phyloP scores from a whole-genome alignment of 1,140 invertebrate species.

The Trypoxylus dichotomus region DNA sequence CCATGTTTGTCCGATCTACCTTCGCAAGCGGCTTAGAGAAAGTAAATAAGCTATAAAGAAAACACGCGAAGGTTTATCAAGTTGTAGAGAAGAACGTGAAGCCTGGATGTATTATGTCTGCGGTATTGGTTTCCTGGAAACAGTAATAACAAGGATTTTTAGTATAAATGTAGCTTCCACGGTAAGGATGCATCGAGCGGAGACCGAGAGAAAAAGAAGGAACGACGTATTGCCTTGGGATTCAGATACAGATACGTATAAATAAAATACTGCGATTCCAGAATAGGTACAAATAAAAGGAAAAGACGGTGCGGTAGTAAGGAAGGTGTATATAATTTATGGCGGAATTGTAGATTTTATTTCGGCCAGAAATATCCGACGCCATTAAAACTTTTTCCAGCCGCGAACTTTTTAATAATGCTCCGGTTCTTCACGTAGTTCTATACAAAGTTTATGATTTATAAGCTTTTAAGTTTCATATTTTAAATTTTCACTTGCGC shows the following conservation, averaged over 20 bases:
- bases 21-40: not conserved
- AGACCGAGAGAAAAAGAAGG: not conserved
- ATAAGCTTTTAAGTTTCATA: not conserved
- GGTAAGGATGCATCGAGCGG: not conserved
- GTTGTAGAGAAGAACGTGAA: not conserved
- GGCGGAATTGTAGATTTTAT: slow-evolving; percentile 3
- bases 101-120: not conserved
- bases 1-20: not conserved
- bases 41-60: slow-evolving; percentile 7
- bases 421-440: not conserved
- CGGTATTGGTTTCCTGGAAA: not conserved
- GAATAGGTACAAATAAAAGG: not conserved
- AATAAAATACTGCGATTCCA: slow-evolving; percentile 3
- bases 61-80: not conserved
- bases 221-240: not conserved
- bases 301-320: not conserved
- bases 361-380: not conserved
- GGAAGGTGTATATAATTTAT: slow-evolving; percentile 7
- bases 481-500: not conserved
- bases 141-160: not conserved
- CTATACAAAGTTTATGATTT: slow-evolving; percentile 1
- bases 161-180: not conserved
- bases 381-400: slow-evolving; percentile 6
- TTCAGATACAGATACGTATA: not conserved
- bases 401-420: not conserved